Conservation (phyloP, 2,113 vertebrate genomes). For the Takifugu bimaculatus region DNA sequence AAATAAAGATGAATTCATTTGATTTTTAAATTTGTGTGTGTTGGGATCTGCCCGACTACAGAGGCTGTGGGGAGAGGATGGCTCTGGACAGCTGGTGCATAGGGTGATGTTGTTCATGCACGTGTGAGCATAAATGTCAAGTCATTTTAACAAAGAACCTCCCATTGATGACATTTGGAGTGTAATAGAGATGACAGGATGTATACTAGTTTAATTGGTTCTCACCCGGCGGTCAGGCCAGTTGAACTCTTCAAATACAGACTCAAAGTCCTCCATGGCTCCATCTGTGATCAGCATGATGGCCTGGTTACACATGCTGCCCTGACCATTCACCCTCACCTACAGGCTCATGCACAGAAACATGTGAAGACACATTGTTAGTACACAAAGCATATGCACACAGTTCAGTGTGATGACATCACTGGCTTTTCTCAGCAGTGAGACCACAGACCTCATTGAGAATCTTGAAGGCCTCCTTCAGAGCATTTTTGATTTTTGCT, state of each 20-base stretch:
- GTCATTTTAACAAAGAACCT: no score
- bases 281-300: slow-evolving; percentile 98
- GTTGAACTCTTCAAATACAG: slow-evolving; percentile 91
- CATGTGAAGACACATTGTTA: neutral
- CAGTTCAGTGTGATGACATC: neutral
- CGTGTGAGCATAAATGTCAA: no score
- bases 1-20: no score
- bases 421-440: neutral
- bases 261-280: slow-evolving; percentile 91
- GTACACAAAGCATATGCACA: slow-evolving; percentile 4
- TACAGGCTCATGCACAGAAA: slow-evolving; percentile 30
- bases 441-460: slow-evolving; percentile 79
- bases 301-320: slow-evolving; percentile 95
- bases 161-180: no score
- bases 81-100: no score
- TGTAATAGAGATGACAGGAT: neutral
- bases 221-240: slow-evolving; percentile 90
- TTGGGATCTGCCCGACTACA: no score
- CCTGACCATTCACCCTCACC: slow-evolving; percentile 76
- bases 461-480: slow-evolving; percentile 91
- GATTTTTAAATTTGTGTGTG: no score
- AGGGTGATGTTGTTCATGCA: no score
- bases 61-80: no score
- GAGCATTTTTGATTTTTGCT: slow-evolving; percentile 84
- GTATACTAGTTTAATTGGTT: neutral